phyloP scores from a whole-genome alignment of 2,888 invertebrate species.

The Acronicta aceris region DNA sequence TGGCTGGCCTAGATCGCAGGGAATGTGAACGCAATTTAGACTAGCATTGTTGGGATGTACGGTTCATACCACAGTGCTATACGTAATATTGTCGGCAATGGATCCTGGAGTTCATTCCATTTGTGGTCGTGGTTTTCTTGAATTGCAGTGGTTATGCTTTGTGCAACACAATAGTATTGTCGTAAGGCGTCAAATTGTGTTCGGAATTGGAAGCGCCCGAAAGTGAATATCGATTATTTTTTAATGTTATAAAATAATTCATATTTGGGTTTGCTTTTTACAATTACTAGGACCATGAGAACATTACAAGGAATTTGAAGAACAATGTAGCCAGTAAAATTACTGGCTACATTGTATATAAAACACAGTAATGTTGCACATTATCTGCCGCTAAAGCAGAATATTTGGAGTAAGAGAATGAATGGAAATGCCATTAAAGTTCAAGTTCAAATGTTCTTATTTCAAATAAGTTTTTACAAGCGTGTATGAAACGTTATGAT shows the following conservation, averaged over 20 bases:
- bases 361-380: too few relatives aligned
- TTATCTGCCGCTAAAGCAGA: too few relatives aligned
- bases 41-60: conserved; percentile 79
- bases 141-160: conserved; percentile 38
- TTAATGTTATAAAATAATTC: neutral
- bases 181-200: conserved; percentile 38
- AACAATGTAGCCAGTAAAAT: too few relatives aligned
- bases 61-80: conserved; percentile 51
- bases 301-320: too few relatives aligned
- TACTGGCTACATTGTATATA: too few relatives aligned
- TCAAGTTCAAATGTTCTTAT: too few relatives aligned
- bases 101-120: conserved; percentile 55
- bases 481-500: too few relatives aligned
- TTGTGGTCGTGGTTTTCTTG: conserved; percentile 53
- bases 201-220: conserved; percentile 16
- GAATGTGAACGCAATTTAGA: conserved; percentile 86
- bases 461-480: too few relatives aligned
- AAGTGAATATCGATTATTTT: neutral
- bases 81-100: conserved; percentile 56
- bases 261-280: too few relatives aligned
- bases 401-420: too few relatives aligned
- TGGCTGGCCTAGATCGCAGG: conserved; percentile 79
- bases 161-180: conserved; percentile 41
- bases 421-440: too few relatives aligned
- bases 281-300: too few relatives aligned